Evolutionary conservation across 2,113 vertebrate species (phyloP), one percentile per base, ranked within the genome.

Genomic region (Xenopus tropicalis): DNA sequence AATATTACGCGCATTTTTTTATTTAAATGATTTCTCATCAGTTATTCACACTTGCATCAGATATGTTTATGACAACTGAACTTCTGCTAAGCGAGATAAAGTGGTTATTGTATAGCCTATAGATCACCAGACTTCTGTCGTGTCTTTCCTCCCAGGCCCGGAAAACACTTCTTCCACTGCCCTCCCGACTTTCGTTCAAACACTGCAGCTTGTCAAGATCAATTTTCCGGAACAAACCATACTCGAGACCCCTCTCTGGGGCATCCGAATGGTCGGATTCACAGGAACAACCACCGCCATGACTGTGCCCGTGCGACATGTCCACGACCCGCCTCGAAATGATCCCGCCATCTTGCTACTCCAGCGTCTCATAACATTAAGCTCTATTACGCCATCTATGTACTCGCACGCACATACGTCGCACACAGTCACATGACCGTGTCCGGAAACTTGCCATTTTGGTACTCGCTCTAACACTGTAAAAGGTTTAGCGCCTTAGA

Each of bases 171-270:
- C 88, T 94, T 0, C 96, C 96, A 79, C 94, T 94, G 21, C 96
- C 95, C 71, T 98, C 95, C 1, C 91, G 84, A 79, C 93, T 94
- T 89, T 98, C 96, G 82, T 98, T 98, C 62, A 98, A 90, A 77
- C 96, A 98, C 88, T 98, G 93, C 82, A 98, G 81, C 77, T 94
- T 97, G 76, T 94, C 90, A 80, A 88, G 81, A 87, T 98, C 95
- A 82, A 98, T 95, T 65, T 92, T 92, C 78, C 80, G 84, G 81
- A 94, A 95, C 1, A 98, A 88, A 17, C 90, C 95, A 81, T 94
- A 98, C 81, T 92, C 94, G 83, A 95, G 79, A 77, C 94, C 94
- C 79, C 94, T 93, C 57, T 94, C 91, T 0, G 94, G 91, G 21
- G 94, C 93, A 48, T 95, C 93, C 14, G 93, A 89, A 13, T 73